Evolutionary conservation across 2,888 invertebrate genomes (phyloP).

Genomic region (Exephanes ischioxanthus): DNA sequence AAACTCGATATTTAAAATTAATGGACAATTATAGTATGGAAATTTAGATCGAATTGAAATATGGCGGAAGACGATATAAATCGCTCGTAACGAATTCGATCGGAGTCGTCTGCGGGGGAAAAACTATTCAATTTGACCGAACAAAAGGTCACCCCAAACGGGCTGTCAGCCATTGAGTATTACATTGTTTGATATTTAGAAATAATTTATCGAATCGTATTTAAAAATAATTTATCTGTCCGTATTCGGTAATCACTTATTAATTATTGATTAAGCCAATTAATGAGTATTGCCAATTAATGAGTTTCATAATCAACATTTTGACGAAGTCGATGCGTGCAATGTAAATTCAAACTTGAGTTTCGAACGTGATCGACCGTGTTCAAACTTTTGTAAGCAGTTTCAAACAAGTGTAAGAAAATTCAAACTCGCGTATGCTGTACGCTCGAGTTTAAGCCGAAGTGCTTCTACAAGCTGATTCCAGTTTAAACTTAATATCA

Average conservation of each 20-base stretch:
- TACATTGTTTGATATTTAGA: neutral
- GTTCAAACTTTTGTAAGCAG: neutral
- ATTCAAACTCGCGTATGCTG: neutral
- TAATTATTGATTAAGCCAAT: no score
- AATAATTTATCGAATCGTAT: neutral
- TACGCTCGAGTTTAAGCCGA: neutral
- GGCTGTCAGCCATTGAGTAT: neutral
- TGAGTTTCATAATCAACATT: neutral
- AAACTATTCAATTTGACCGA: neutral
- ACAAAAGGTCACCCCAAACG: neutral
- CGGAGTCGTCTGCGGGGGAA: neutral
- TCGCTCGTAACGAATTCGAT: neutral
- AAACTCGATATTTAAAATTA: neutral
- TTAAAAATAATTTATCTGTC: no score
- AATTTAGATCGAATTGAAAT: conserved; percentile 12
- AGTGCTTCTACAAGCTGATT: neutral
- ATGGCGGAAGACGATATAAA: neutral
- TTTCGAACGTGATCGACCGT: no score
- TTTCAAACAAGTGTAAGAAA: neutral
- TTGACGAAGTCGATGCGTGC: neutral
- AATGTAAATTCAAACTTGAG: neutral
- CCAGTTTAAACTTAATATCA: neutral
- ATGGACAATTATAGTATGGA: conserved; percentile 12
- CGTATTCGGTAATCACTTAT: no score
- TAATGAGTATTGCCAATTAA: neutral